Percentiles rank a stretch among this genome's conserved stretches.
phyloP scores from a whole-genome alignment of 2,888 invertebrate species.

The Coelogynopora nodosa region DNA sequence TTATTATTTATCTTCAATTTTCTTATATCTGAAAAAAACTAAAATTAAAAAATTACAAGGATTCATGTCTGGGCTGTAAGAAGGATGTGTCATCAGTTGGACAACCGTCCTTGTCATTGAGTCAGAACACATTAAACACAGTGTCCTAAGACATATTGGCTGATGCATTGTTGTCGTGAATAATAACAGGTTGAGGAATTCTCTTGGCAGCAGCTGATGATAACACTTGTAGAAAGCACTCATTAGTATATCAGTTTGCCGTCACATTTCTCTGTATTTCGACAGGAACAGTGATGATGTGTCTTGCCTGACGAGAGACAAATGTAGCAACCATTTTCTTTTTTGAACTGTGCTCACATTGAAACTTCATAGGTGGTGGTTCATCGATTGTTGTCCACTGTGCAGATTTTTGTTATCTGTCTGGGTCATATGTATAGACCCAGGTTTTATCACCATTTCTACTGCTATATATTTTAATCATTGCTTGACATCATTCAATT shows the following conservation, averaged over 20 bases:
- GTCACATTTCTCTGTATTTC: neutral
- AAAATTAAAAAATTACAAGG: neutral
- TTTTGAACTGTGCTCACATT: neutral
- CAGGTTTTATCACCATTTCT: neutral
- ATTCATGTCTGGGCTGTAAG: neutral
- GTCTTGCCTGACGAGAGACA: neutral
- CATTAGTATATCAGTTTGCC: neutral
- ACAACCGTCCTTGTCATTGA: neutral
- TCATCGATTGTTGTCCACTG: neutral
- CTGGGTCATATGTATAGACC: neutral
- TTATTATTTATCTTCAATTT: no score
- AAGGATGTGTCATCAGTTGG: neutral
- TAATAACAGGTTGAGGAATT: neutral
- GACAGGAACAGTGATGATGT: neutral
- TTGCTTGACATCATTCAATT: neutral
- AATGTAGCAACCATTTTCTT: neutral
- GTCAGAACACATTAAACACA: neutral
- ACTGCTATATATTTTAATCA: neutral
- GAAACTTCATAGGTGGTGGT: neutral
- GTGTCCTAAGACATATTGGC: neutral
- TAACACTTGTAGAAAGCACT: neutral
- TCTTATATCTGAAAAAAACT: no score
- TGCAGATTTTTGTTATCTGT: neutral
- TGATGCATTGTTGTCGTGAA: neutral
- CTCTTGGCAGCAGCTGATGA: neutral